These are phyloP conservation scores for Poecilus cupreus DNA, from an alignment of 2,888 invertebrate genomes.

Conservation along the genomic window DNA sequence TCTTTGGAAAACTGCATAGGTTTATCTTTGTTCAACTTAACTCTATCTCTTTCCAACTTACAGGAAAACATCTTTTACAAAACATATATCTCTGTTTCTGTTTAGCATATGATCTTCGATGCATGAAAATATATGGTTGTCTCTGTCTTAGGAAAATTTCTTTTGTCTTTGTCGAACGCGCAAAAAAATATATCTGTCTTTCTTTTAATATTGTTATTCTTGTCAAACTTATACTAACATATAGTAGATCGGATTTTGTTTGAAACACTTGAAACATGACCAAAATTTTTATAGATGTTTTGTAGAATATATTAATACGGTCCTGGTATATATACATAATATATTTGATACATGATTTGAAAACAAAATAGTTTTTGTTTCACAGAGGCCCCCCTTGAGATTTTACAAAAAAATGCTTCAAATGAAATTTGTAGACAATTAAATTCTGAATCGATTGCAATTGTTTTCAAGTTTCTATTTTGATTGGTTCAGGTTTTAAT, in stretches of 20 bases:
- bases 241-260: slow-evolving; percentile 41
- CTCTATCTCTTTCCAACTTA: slow-evolving; percentile 14
- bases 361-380: too few species aligned
- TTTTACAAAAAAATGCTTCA: too few species aligned
- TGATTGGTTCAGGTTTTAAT: too few species aligned
- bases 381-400: too few species aligned
- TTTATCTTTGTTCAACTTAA: slow-evolving; percentile 17
- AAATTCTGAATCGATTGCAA: too few species aligned
- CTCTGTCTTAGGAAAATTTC: slow-evolving; percentile 13
- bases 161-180: slow-evolving; percentile 18
- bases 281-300: slow-evolving; percentile 66
- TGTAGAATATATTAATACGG: slow-evolving; percentile 64
- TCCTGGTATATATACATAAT: slow-evolving; percentile 8
- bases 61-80: not conserved
- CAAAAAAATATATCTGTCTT: slow-evolving; percentile 20
- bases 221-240: too few species aligned
- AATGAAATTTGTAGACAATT: too few species aligned
- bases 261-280: slow-evolving; percentile 64
- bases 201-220: not conserved
- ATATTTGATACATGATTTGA: not conserved
- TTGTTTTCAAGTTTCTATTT: too few species aligned
- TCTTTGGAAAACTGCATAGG: slow-evolving; percentile 53
- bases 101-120: not conserved
- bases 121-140: slow-evolving; percentile 23
- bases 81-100: slow-evolving; percentile 42